A percentile compares a stretch with the other conserved stretches of the same genome.
Evolutionary conservation across 2,797 vertebrate species (phyloP).

Genomic region (Bradypodion ventrale): DNA sequence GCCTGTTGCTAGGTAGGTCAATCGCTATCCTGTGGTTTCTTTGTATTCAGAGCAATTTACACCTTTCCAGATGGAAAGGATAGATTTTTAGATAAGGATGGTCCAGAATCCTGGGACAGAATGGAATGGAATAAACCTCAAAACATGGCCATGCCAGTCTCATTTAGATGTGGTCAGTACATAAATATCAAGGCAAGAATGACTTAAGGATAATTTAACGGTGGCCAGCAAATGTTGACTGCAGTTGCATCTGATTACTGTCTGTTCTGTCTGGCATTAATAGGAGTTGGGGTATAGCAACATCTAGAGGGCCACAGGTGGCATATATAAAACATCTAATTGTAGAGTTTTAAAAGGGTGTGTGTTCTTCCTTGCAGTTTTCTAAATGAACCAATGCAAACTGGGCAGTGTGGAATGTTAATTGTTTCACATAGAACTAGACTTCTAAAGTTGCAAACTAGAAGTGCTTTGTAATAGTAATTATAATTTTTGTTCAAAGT

Average conservation of each 20-base stretch:
- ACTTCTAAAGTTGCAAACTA: background rate
- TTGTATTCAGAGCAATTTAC: background rate
- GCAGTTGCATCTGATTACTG: no score
- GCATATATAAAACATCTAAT: background rate
- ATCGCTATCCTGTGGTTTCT: background rate
- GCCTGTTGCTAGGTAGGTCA: background rate
- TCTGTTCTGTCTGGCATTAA: background rate
- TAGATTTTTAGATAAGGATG: background rate
- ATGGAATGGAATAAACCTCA: background rate
- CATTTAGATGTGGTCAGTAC: background rate
- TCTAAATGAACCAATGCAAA: background rate
- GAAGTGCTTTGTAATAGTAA: background rate
- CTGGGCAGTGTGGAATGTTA: background rate
- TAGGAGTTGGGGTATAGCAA: background rate
- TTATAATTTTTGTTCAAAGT: background rate
- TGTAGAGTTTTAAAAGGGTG: background rate
- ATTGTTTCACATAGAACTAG: background rate
- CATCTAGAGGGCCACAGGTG: background rate
- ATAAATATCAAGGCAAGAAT: background rate
- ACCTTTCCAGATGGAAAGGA: slow-evolving; percentile 6
- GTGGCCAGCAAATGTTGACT: background rate
- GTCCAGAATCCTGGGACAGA: background rate
- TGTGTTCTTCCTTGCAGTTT: background rate
- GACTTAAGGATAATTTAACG: background rate
- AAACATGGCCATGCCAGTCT: background rate